phyloP scores from a whole-genome alignment of 2,888 invertebrate species.

The Hyles lineata region DNA sequence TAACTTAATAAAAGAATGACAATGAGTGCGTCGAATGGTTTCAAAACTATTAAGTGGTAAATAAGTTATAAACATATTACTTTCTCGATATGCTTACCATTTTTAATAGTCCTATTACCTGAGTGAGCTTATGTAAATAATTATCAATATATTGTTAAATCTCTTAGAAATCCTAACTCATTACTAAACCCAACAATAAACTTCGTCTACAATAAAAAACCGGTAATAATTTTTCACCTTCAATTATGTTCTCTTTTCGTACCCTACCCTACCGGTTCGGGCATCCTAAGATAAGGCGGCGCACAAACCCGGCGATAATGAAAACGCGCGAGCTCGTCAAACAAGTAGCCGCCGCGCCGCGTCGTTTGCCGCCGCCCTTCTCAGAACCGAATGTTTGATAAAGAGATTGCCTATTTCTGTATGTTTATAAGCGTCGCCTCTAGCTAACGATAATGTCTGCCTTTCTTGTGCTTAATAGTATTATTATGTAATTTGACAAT shows the following conservation, averaged over 20 bases:
- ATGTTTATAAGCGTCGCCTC: not conserved
- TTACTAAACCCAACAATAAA: too few species aligned
- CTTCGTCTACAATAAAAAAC: not conserved
- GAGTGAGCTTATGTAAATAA: too few species aligned
- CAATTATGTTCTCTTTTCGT: not conserved
- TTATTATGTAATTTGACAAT: not conserved
- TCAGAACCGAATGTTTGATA: constrained; percentile 20
- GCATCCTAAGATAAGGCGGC: constrained; percentile 12
- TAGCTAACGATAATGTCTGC: not conserved
- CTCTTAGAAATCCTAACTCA: too few species aligned
- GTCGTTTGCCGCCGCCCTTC: constrained; percentile 25
- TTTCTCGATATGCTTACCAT: too few species aligned
- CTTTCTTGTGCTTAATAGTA: not conserved
- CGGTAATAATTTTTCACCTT: not conserved
- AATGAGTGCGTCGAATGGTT: too few species aligned
- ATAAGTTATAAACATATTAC: too few species aligned
- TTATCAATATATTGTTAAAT: too few species aligned
- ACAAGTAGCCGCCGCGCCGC: constrained; percentile 4
- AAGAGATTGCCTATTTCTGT: constrained; percentile 1
- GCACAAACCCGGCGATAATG: constrained; percentile 11
- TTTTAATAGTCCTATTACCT: too few species aligned
- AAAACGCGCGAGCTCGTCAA: constrained; percentile 12
- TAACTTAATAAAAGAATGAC: too few species aligned
- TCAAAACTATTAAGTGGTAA: too few species aligned
- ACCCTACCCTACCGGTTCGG: not conserved